phyloP scores from a whole-genome alignment of 2,797 vertebrate genomes.

The Gallinago nigripennis region DNA sequence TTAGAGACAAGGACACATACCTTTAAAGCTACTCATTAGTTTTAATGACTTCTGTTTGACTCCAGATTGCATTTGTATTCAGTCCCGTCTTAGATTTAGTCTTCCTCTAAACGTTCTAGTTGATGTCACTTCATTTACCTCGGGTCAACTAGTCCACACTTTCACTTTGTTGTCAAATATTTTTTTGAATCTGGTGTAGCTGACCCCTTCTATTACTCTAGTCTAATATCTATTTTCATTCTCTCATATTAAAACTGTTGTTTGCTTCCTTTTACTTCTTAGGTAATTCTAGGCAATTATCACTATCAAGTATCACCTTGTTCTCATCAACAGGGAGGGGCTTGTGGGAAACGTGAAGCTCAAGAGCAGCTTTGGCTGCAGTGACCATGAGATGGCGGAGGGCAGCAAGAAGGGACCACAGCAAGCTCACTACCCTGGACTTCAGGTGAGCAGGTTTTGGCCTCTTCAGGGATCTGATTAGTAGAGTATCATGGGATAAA shows the following conservation, averaged over 20 bases:
- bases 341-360: neutral
- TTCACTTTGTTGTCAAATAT: neutral
- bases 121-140: neutral
- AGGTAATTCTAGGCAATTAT: neutral
- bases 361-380: neutral
- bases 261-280: neutral
- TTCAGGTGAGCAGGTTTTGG: neutral
- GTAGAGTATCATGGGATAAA: neutral
- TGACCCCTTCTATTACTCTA: neutral
- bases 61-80: neutral
- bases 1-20: neutral
- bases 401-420: neutral
- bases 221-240: neutral
- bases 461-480: too few species aligned
- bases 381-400: neutral
- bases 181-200: fast-evolving
- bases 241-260: neutral
- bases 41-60: neutral
- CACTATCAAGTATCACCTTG: neutral
- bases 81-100: neutral
- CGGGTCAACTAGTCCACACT: neutral
- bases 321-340: neutral
- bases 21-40: neutral
- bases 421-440: neutral
- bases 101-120: neutral